Evolutionary conservation across 2,797 vertebrate genomes (phyloP), one percentile per base, ranked within the genome.

Genomic region (Etheostoma nigrum): DNA sequence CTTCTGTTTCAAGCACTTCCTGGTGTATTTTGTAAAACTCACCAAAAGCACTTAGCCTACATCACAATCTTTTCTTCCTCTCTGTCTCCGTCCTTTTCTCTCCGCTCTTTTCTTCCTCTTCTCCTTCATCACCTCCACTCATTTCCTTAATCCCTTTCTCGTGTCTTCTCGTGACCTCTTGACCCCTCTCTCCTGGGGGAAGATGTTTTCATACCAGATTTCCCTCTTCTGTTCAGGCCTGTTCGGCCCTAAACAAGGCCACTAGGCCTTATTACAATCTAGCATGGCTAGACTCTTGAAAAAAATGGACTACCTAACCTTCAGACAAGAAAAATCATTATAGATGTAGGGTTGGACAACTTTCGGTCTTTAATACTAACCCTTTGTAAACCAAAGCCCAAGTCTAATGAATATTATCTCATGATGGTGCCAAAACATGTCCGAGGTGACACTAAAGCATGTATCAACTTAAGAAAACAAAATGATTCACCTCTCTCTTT

Each of bases 1-100:
- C 95, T 96, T 96, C 94, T 94, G 94, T 95, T 94, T 95, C 92
- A 94, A 94, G 94, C 94, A 96, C 95, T 95, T 96, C 94, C 95
- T 95, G 90, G 90, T 95, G 93, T 95, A 93, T 94, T 95, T 94
- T 95, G 92, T 95, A 94, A 91, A 93, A 93, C 91, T 94, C 95
- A 94, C 95, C 94, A 94, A 95, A 95, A 94, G 94, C 94, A 95
- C 95, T 95, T 95, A 95, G 90, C 87, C 90, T 88, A 88, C 83
- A 91, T 91, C 85, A 77, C 79, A 65, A 82, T 67, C 53, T 70
- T 70, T 54, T 80, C 71, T 73, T 59, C 58, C 42, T 71, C 40
- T 72, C 66, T 67, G 52, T 72, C 65, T 72, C 76, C 53, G 19
- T 33, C 53, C 49, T 33, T 44, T 1, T 30, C 36, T 40, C 10